phyloP scores from a whole-genome alignment of 2,113 vertebrate genomes.

The Microtus richardsoni region DNA sequence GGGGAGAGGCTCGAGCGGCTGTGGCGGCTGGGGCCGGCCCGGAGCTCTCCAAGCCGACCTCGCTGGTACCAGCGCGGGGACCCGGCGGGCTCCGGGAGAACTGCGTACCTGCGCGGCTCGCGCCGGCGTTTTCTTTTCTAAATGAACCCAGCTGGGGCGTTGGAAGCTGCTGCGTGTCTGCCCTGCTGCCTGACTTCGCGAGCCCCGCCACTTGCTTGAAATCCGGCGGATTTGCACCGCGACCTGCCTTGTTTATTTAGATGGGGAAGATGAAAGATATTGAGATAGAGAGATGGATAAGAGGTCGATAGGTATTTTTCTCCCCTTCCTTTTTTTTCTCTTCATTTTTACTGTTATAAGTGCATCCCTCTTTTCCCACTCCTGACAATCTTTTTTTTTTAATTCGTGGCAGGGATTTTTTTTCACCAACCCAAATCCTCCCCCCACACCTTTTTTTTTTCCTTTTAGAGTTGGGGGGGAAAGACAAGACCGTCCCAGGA shows the following conservation, averaged over 20 bases:
- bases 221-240: slow-evolving; percentile 48
- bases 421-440: slow-evolving; percentile 60
- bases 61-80: background rate
- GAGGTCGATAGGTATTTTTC: slow-evolving; percentile 8
- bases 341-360: slow-evolving; percentile 51
- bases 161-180: slow-evolving; percentile 29
- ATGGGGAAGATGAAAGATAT: slow-evolving; percentile 40
- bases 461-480: slow-evolving; percentile 51
- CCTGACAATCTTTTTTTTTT: slow-evolving; percentile 46
- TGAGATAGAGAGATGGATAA: slow-evolving; percentile 52
- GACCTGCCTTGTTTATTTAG: slow-evolving; percentile 75
- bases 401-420: slow-evolving; percentile 53
- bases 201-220: slow-evolving; percentile 41
- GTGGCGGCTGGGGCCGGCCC: background rate
- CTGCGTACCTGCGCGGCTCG: slow-evolving; percentile 27
- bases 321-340: background rate
- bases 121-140: background rate
- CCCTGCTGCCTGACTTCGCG: slow-evolving; percentile 51
- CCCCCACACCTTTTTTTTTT: slow-evolving; percentile 8
- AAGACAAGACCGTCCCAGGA: slow-evolving; percentile 69
- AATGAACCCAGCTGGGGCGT: background rate
- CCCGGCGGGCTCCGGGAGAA: background rate
- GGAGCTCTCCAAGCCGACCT: slow-evolving; percentile 47
- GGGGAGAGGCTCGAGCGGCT: background rate
- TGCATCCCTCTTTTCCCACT: slow-evolving; percentile 60